These are phyloP conservation scores for Trachops cirrhosus DNA, from an alignment of 2,797 vertebrate species.

Conservation along the genomic window DNA sequence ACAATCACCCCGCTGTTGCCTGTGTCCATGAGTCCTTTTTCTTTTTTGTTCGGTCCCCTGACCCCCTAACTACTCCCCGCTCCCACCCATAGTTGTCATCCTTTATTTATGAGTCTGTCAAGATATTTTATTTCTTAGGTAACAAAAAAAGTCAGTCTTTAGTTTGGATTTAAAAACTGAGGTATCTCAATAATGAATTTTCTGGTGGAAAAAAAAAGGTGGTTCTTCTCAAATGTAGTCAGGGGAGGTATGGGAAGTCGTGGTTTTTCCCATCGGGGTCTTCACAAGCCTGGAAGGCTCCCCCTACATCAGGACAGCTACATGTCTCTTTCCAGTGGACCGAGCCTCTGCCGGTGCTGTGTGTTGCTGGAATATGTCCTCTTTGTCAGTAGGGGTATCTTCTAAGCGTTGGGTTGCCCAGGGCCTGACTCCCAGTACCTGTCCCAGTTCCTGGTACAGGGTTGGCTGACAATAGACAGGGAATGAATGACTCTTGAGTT, in stretches of 20 bases:
- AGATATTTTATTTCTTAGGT: slow-evolving; percentile 7
- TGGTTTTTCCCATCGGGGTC: rapidly evolving
- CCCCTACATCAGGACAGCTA: rapidly evolving
- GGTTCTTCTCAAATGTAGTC: not conserved
- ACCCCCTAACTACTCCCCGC: no score
- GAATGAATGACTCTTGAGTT: not conserved
- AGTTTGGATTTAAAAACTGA: not conserved
- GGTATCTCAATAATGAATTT: not conserved
- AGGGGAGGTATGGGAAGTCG: not conserved
- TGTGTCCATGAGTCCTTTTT: no score
- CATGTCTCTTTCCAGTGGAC: not conserved
- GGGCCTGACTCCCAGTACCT: not conserved
- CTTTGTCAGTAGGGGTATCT: not conserved
- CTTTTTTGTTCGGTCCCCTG: no score
- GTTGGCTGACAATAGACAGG: not conserved
- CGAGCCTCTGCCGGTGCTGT: no score
- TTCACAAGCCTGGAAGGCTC: not conserved
- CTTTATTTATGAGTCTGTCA: no score
- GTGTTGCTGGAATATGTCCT: not conserved
- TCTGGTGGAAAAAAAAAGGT: not conserved
- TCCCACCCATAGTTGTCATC: no score
- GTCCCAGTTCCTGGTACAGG: not conserved
- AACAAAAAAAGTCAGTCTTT: not conserved
- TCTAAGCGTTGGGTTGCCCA: not conserved
- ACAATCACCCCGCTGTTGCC: not conserved